Conservation (phyloP, 2,113 vertebrate species). For the Rhinogobius similis region DNA sequence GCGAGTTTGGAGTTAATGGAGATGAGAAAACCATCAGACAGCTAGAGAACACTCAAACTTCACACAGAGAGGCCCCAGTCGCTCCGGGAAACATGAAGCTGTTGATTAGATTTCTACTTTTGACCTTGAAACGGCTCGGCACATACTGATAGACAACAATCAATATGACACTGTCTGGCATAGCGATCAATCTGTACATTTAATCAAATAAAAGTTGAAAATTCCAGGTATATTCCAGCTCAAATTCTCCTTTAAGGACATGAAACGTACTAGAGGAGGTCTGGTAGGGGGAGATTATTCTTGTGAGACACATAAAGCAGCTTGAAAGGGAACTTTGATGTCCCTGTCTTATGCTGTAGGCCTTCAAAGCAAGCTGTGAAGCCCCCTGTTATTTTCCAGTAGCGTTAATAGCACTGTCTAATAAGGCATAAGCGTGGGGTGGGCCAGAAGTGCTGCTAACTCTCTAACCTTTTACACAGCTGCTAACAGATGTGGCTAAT, state of each 20-base stretch:
- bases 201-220: conserved; percentile 16
- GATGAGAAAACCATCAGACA: neutral
- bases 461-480: conserved; percentile 22
- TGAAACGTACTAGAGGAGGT: neutral
- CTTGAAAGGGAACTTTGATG: conserved; percentile 43
- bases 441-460: conserved; percentile 13
- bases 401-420: conserved; percentile 42
- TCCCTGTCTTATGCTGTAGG: conserved; percentile 21
- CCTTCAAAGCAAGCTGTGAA: conserved; percentile 48
- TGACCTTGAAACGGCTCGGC: conserved; percentile 16
- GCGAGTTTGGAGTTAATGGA: neutral
- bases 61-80: neutral
- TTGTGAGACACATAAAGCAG: conserved; percentile 4
- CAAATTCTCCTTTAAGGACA: conserved; percentile 15
- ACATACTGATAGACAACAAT: neutral
- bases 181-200: neutral
- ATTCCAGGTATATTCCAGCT: conserved; percentile 2
- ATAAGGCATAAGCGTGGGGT: conserved; percentile 2
- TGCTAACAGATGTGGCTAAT: conserved; percentile 24
- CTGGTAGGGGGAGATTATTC: neutral
- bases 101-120: conserved; percentile 11
- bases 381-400: conserved; percentile 37
- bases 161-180: neutral
- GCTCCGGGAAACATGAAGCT: neutral
- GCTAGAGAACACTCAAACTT: neutral